Conservation (phyloP, 2,113 vertebrate species). For the Nycticorax nycticorax region DNA sequence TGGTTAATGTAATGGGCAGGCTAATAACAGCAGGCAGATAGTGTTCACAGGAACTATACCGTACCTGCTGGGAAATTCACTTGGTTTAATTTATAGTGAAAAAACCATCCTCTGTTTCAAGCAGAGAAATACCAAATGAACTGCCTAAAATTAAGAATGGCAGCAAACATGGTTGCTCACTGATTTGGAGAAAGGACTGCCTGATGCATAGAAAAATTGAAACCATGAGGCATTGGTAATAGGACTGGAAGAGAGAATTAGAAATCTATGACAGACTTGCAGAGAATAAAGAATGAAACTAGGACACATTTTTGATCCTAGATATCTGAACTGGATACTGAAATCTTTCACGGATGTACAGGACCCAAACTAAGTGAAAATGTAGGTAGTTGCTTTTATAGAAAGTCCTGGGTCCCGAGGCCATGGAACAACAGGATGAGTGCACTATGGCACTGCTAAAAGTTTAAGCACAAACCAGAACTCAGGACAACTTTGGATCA, state of each 20-base stretch:
- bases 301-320: background rate
- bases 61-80: background rate
- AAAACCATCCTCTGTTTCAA: slow-evolving; percentile 19
- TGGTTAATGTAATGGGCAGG: background rate
- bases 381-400: background rate
- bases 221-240: background rate
- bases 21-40: background rate
- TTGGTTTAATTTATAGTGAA: slow-evolving; percentile 14
- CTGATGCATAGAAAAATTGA: background rate
- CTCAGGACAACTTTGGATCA: background rate
- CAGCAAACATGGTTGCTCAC: background rate
- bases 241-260: background rate
- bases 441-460: background rate
- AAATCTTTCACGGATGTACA: background rate
- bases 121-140: slow-evolving; percentile 19
- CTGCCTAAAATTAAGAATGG: slow-evolving; percentile 18
- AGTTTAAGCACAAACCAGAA: background rate
- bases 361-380: background rate
- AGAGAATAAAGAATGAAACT: background rate
- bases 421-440: accelerated
- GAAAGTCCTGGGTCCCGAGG: background rate
- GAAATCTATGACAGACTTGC: background rate
- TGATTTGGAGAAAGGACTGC: background rate
- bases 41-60: background rate
- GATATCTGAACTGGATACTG: background rate